Base-by-base conservation (phyloP, 2,888 invertebrate species). In the Drosophila meridionalis region DNA sequence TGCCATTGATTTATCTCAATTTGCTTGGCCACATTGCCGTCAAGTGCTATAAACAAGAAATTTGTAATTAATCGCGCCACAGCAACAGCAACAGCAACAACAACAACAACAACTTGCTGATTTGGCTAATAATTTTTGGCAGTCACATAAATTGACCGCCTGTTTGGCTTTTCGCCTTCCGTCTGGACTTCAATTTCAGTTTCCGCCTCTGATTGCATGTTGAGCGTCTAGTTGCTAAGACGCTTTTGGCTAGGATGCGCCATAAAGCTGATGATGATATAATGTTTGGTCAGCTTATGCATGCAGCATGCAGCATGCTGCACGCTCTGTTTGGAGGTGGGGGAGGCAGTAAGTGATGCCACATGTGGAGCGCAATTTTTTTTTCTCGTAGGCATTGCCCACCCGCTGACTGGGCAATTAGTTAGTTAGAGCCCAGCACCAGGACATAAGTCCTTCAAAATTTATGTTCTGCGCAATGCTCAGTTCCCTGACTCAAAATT, bases 1-100 rank as follows among this genome's bases (percentile, higher is more conserved):
- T 89, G 85, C 87, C 85, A 89, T 89, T 85, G 89, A 85, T 85
- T 85, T 85, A 85, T 89, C 66, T 34, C 55, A 60, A 82, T 71
- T 68, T 56, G 65, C 50, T 61, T 63, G 61, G 58, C 61, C 62
- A 66, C 48, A 62, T 57, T 57, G 67, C 67, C 66, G 59, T 65
- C 71, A 63, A 58, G 78, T 68, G 83, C 71, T 62, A 83, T 80
- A 78, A 83, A 83, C 75, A 70, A 83, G 68, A 81, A 74, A 73
- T 73, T 61, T 78, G 76, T 71, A 76, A 83, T 77, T 87, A 87
- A 87, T 69, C 73, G 77, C 58, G 45, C 50, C 30, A 61, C 45
- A 20, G 40, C 57, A 12, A 14, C 53, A 38, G 2, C 53, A 20
- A 1, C 52, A 52, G 3, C n/a, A 34, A 0, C 52, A 34, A 4